Evolutionary conservation across 2,113 vertebrate genomes (phyloP).

Genomic region (Riparia riparia): DNA sequence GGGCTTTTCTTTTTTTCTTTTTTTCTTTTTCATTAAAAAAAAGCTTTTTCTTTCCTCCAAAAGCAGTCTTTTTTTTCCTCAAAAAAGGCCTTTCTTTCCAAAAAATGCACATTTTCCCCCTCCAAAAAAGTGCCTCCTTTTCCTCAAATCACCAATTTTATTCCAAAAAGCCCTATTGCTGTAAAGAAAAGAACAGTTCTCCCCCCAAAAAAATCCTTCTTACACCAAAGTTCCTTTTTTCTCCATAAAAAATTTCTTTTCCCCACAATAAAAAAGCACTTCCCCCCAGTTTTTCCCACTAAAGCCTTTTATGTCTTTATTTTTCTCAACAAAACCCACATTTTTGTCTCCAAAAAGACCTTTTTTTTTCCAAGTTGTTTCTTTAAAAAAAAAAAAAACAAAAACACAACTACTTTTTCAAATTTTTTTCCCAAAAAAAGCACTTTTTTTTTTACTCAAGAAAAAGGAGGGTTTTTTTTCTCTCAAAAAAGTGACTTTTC

Average conservation of each 20-base stretch:
- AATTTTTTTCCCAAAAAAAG: not conserved
- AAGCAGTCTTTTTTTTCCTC: not conserved
- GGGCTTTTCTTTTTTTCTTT: too few species aligned
- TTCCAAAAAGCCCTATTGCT: not conserved
- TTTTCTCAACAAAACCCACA: not conserved
- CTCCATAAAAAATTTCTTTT: too few species aligned
- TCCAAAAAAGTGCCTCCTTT: not conserved
- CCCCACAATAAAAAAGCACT: not conserved
- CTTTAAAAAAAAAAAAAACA: too few species aligned
- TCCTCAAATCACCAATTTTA: not conserved
- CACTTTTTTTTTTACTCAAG: not conserved
- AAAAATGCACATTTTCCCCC: rapidly evolving
- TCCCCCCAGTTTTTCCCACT: rapidly evolving
- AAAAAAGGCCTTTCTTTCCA: not conserved
- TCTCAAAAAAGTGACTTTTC: not conserved
- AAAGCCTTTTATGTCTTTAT: not conserved
- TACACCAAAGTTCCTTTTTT: not conserved
- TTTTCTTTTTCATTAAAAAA: rapidly evolving
- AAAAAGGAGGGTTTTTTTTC: not conserved
- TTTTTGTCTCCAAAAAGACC: not conserved
- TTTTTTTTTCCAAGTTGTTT: too few species aligned
- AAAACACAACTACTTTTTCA: not conserved
- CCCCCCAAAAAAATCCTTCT: not conserved
- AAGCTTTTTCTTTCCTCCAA: not conserved
- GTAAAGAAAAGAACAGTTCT: not conserved